Base-by-base conservation (phyloP, 2,888 invertebrate species). In the Anoncus sp. region DNA sequence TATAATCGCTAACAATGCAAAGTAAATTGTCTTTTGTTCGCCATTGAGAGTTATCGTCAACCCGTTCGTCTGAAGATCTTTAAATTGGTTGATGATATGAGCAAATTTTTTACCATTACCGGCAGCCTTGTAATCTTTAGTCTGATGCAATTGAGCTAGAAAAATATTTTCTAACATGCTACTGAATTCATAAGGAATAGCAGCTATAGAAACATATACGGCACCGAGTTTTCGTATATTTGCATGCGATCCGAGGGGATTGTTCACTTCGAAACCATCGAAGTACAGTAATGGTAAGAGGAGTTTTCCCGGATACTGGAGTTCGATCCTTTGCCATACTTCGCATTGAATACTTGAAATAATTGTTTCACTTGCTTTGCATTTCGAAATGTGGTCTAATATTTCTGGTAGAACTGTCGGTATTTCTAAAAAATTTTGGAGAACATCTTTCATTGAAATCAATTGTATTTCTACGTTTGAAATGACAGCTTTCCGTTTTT, bases 231-330 rank as follows among this genome's bases (percentile, higher is more conserved):
- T 83, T 59, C 83, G 65, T 43, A 77, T 65, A 51, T 77, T 71
- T 53, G 40, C 53, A 16, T 77, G 77, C 47, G 77, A 72, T 12
- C 79, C 81, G 14, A 83, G 66, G 10, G 78, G 72, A 51, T 85
- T 84, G 45, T 83, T 84, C 7, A 84, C 80, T 65, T 83, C 81
- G 35, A 83, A 70, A 38, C 83, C 82, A 38, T 82, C 82, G 35
- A 76, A 81, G 65, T 69, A 55, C 35, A 31, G n/a, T 24, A 79
- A 38, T 16, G 78, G 81, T n/a, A 81, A 62, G 38, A 78, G 57
- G 1, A 65, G 63, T 75, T 74, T 71, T 14, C 35, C 62, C 9
- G n/a, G 1, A 20, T 60, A 78, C 35, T 72, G 24, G 10, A 14
- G 12, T 65, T 78, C 47, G 14, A 76, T 76, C 31, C 24, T 55